A percentile compares a stretch with the other conserved stretches of the same genome.
These are phyloP conservation scores for Oophaga sylvatica DNA, from an alignment of 2,797 vertebrate species.

Conservation along the genomic window DNA sequence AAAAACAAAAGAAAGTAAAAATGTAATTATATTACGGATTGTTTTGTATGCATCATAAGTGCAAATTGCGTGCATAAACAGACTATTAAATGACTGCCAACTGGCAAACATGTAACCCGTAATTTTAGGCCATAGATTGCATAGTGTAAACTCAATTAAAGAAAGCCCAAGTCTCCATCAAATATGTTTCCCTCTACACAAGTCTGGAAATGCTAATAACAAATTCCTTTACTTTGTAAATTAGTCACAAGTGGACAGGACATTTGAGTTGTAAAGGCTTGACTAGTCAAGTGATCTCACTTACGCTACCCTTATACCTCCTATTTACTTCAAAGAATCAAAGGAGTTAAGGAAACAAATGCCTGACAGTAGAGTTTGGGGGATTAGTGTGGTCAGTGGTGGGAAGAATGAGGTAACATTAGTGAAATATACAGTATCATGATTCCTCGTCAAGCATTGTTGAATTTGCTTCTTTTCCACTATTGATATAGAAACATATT, in stretches of 20 bases:
- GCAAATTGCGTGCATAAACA: no score
- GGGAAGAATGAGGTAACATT: no score
- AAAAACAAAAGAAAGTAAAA: no score
- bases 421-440: background rate
- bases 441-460: background rate
- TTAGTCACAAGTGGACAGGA: constrained; percentile 23
- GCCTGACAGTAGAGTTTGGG: constrained; percentile 15
- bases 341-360: background rate
- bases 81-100: no score
- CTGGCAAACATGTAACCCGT: no score
- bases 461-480: background rate
- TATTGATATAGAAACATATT: background rate
- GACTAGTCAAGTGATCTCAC: constrained; percentile 23
- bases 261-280: constrained; percentile 39
- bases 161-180: background rate
- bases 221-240: constrained; percentile 36
- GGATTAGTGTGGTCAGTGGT: background rate
- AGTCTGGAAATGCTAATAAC: constrained; percentile 19
- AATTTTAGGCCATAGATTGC: no score
- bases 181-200: background rate
- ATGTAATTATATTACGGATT: no score
- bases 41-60: no score
- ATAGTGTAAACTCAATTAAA: background rate
- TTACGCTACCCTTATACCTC: background rate
- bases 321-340: constrained; percentile 15